Base-by-base conservation (phyloP, 2,113 vertebrate species). In the Epinephelus moara region DNA sequence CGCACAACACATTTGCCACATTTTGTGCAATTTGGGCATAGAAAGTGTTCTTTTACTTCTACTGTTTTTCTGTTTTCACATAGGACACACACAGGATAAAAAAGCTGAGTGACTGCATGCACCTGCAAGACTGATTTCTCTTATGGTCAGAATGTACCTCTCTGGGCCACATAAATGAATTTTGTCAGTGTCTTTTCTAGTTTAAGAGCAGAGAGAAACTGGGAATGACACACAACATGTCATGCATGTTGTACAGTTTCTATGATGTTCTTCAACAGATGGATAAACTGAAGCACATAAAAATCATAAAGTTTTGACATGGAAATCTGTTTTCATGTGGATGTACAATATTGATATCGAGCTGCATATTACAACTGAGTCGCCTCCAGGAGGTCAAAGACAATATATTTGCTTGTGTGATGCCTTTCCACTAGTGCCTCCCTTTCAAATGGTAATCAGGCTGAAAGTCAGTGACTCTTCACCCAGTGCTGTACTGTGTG, bases 371-470 rank as follows among this genome's bases (percentile, higher is more conserved):
- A 59, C 62, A 49, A 33, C 6, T 2, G 2, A 27, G 25, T 50
- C 11, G 2, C 56, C 37, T 47, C 40, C 64, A 17, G 60, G 75
- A 72, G 76, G 83, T 76, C 55, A 76, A 49, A 72, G 25, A 63
- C 49, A 75, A 78, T 70, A 53, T 52, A 47, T 66, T 23, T 40
- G 25, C 63, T 18, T 33, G 15, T 60, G 85, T 75, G 75, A 82
- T 66, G 78, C 15, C 19, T 40, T 33, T 73, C 52, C 59, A 56
- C 78, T 53, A 23, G 61, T 83, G 70, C 70, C 78, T 86, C 83
- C 60, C 77, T 91, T 80, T 86, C 21, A 89, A 86, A 87, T 90
- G 78, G 49, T 87, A 89, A 89, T 86, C 0, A 1, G 18, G 53
- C 70, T 79, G 37, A 70, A 78, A 70, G 85, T 80, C 79, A 63